A percentile compares a stretch with the other conserved stretches of the same genome.
phyloP scores from a whole-genome alignment of 64 coral and sea anemone genomes.

The Stichodactyla mertensii region DNA sequence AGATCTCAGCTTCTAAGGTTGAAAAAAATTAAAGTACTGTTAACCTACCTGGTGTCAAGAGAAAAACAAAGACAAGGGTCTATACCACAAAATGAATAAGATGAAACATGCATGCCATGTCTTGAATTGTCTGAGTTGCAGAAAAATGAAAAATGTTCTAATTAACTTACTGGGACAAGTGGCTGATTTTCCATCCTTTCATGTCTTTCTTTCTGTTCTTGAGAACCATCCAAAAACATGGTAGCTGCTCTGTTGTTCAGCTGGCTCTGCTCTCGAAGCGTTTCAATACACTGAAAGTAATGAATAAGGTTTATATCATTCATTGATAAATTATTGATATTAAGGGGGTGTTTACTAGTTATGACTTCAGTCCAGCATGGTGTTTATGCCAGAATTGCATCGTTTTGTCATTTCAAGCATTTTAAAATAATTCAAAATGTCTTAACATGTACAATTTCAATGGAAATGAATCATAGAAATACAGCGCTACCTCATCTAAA shows the following conservation, averaged over 20 bases:
- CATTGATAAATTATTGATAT: too few species aligned
- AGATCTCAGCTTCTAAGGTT: slow-evolving; percentile 59
- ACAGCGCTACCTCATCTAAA: slow-evolving; percentile 49
- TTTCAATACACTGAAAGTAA: slow-evolving; percentile 23
- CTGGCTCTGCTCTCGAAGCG: slow-evolving; percentile 15
- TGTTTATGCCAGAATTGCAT: too few species aligned
- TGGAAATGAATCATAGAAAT: neutral
- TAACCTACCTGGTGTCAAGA: neutral
- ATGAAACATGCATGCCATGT: too few species aligned
- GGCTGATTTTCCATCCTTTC: slow-evolving; percentile 9
- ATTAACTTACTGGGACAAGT: slow-evolving; percentile 35
- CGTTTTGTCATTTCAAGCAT: too few species aligned
- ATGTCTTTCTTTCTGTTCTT: slow-evolving; percentile 33
- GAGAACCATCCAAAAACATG: slow-evolving; percentile 18
- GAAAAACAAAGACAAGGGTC: neutral
- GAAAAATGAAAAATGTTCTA: neutral
- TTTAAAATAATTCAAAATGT: too few species aligned
- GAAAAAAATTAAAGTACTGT: neutral
- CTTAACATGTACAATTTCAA: too few species aligned
- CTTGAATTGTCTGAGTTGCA: too few species aligned
- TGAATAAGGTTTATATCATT: too few species aligned
- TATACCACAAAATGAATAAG: neutral
- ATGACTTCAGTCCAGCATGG: too few species aligned
- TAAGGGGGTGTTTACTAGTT: too few species aligned
- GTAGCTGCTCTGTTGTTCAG: slow-evolving; percentile 10